Conservation (phyloP, 2,113 vertebrate genomes). For the Eubucco bourcierii region DNA sequence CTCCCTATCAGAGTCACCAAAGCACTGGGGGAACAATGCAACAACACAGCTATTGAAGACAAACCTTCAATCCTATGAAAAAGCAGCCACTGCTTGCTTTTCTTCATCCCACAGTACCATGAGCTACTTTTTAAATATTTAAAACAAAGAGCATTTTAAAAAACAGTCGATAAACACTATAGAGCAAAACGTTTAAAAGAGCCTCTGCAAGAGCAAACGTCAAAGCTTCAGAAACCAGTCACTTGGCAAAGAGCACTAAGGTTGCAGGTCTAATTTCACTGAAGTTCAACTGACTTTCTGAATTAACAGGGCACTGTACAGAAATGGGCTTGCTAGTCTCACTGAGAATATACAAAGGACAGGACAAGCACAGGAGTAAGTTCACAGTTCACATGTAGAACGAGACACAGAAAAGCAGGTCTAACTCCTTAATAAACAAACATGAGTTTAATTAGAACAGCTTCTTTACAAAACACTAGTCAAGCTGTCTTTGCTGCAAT, state of each 20-base stretch:
- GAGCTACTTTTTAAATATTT: not conserved
- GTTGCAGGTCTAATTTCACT: not conserved
- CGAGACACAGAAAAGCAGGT: not conserved
- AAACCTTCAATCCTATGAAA: not conserved
- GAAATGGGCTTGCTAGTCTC: not conserved
- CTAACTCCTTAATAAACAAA: not conserved
- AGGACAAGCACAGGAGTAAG: not conserved
- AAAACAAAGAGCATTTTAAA: not conserved
- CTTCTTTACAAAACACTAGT: not conserved
- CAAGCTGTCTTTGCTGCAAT: not conserved
- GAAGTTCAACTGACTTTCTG: not conserved
- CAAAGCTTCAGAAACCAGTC: not conserved
- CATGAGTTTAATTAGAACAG: not conserved
- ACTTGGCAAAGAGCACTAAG: not conserved
- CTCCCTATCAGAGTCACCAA: not conserved
- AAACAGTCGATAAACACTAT: not conserved
- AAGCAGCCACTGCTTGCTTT: not conserved
- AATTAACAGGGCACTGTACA: not conserved
- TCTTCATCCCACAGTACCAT: not conserved
- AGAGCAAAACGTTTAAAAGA: not conserved
- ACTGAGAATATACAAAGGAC: not conserved
- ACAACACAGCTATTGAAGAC: not conserved
- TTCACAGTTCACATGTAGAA: not conserved
- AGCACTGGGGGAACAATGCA: rapidly evolving
- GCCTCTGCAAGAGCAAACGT: not conserved